Evolutionary conservation across 2,888 invertebrate species (phyloP).

Genomic region (Tineola bisselliella): DNA sequence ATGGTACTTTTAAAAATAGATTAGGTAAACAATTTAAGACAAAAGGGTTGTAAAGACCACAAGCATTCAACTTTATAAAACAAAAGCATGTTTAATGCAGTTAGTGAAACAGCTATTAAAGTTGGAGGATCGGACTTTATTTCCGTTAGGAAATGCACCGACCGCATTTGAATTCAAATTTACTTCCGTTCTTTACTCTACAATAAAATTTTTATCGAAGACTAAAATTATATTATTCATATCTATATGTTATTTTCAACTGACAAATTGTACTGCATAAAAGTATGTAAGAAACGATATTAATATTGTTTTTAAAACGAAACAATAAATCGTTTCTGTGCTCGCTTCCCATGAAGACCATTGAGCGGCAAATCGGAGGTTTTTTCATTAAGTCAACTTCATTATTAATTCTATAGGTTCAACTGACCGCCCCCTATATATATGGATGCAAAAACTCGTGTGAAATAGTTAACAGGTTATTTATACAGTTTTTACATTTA

Average conservation of each 20-base stretch:
- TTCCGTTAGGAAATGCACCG: conserved; percentile 38
- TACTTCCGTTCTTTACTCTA: conserved; percentile 34
- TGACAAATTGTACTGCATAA: background rate
- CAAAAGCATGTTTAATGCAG: background rate
- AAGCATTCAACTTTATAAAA: too few species aligned
- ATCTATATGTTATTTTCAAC: background rate
- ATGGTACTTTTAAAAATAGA: background rate
- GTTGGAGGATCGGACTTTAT: background rate
- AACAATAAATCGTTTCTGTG: conserved; percentile 34
- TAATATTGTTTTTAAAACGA: conserved; percentile 6
- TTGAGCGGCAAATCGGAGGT: conserved; percentile 51
- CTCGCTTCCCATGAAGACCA: conserved; percentile 47
- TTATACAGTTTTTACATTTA: background rate
- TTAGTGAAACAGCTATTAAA: background rate
- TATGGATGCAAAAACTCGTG: conserved; percentile 43
- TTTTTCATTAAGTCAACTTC: conserved; percentile 26
- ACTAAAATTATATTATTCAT: background rate
- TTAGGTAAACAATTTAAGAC: background rate
- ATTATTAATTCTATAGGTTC: conserved; percentile 52
- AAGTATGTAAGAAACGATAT: background rate
- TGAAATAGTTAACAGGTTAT: conserved; percentile 15
- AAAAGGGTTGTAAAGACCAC: background rate
- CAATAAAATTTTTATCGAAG: background rate
- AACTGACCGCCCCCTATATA: conserved; percentile 20
- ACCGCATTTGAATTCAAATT: conserved; percentile 57